phyloP scores from a whole-genome alignment of 2,113 vertebrate species.

The Diphyllodes magnificus region DNA sequence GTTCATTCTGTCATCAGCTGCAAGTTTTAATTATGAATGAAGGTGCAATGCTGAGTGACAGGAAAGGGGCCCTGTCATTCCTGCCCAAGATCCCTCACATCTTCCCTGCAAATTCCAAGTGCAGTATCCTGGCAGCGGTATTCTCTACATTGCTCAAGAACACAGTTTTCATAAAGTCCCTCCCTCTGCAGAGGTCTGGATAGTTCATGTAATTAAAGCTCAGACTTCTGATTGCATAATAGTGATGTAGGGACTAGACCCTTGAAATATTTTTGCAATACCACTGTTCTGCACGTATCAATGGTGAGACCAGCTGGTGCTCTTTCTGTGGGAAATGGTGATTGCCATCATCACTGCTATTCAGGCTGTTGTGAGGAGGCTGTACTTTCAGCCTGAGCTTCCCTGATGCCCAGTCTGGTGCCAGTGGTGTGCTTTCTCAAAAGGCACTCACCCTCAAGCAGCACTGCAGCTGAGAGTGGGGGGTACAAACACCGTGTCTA shows the following conservation, averaged over 20 bases:
- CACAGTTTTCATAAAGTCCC: background rate
- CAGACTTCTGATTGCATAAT: background rate
- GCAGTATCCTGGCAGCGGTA: background rate
- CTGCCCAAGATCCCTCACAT: accelerated
- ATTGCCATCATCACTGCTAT: background rate
- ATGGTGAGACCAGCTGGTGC: background rate
- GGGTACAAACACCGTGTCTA: accelerated
- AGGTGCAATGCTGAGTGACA: background rate
- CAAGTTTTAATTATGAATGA: background rate
- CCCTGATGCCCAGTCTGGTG: background rate
- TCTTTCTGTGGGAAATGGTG: background rate
- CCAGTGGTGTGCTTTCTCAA: background rate
- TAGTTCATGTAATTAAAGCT: background rate
- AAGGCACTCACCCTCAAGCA: background rate
- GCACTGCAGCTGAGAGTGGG: accelerated
- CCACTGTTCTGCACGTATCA: background rate
- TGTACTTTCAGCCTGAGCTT: background rate
- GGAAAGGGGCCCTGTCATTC: background rate
- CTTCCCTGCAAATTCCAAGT: background rate
- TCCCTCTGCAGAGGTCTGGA: background rate
- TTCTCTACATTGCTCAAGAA: background rate
- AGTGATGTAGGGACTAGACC: background rate
- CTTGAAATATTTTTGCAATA: background rate
- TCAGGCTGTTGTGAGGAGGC: background rate
- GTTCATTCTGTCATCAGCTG: background rate